Percentiles rank a stretch among this genome's conserved stretches.
Evolutionary conservation across 2,797 vertebrate genomes (phyloP).

Genomic region (Eulemur albifrons): DNA sequence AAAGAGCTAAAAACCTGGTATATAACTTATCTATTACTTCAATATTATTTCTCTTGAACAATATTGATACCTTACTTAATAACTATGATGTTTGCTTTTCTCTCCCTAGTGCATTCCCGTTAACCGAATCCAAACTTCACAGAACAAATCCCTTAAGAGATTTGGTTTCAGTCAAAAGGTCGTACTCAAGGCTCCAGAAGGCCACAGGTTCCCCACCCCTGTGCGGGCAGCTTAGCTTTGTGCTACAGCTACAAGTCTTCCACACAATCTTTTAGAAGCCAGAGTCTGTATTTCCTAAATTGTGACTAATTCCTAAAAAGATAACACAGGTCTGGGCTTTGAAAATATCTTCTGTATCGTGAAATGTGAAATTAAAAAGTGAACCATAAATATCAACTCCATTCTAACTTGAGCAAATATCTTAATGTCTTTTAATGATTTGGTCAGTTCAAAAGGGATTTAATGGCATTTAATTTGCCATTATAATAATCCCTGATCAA

Average conservation of each 20-base stretch:
- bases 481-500: neutral
- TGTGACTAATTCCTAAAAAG: constrained; percentile 40
- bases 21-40: neutral
- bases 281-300: constrained; percentile 8
- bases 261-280: neutral
- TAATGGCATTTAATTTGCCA: neutral
- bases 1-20: neutral
- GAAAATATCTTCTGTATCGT: neutral
- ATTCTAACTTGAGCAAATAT: neutral
- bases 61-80: neutral
- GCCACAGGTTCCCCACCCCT: neutral
- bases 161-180: neutral
- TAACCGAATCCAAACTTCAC: no score
- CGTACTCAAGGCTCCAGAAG: neutral
- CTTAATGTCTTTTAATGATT: neutral
- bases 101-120: neutral
- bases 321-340: neutral
- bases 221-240: neutral
- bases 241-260: neutral
- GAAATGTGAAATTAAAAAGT: constrained; percentile 28
- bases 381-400: neutral
- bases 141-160: no score
- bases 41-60: neutral
- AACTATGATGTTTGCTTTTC: neutral
- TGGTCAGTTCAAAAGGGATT: neutral